A percentile compares a stretch with the other conserved stretches of the same genome.
phyloP scores from a whole-genome alignment of 1,140 invertebrate genomes.

The Drosophila varians region DNA sequence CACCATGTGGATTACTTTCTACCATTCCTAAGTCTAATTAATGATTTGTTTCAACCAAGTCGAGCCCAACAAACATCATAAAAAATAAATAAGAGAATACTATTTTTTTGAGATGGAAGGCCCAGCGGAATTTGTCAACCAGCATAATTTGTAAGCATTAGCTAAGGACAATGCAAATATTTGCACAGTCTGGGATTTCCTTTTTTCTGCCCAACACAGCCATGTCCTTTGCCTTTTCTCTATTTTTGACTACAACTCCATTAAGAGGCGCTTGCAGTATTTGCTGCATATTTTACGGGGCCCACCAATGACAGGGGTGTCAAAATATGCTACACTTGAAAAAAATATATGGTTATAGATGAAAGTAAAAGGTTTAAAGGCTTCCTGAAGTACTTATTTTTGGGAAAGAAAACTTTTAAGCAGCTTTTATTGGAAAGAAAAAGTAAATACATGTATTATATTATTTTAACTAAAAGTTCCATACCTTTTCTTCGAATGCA shows the following conservation, averaged over 20 bases:
- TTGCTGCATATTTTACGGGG: constrained; percentile 57
- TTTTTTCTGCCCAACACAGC: neutral
- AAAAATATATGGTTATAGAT: neutral
- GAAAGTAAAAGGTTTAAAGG: neutral
- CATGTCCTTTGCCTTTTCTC: constrained; percentile 1
- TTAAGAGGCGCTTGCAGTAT: constrained; percentile 54
- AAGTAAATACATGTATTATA: neutral
- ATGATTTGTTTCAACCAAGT: constrained; percentile 57
- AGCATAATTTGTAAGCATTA: constrained; percentile 81
- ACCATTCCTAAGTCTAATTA: constrained; percentile 65
- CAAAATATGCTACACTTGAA: constrained; percentile 59
- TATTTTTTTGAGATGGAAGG: neutral
- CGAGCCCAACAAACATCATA: constrained; percentile 18
- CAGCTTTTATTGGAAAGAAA: neutral
- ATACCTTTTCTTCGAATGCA: constrained; percentile 5
- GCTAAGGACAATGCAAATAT: constrained; percentile 62
- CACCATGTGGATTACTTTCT: constrained; percentile 22
- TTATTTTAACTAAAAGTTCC: neutral
- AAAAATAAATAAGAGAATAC: constrained; percentile 25
- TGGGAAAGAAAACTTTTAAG: too few species aligned
- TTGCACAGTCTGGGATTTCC: constrained; percentile 61
- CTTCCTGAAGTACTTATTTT: too few species aligned
- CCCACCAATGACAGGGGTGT: constrained; percentile 57
- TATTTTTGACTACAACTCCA: constrained; percentile 57
- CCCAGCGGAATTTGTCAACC: constrained; percentile 70